phyloP scores from a whole-genome alignment of 2,888 invertebrate genomes.

The Papilio protenor region DNA sequence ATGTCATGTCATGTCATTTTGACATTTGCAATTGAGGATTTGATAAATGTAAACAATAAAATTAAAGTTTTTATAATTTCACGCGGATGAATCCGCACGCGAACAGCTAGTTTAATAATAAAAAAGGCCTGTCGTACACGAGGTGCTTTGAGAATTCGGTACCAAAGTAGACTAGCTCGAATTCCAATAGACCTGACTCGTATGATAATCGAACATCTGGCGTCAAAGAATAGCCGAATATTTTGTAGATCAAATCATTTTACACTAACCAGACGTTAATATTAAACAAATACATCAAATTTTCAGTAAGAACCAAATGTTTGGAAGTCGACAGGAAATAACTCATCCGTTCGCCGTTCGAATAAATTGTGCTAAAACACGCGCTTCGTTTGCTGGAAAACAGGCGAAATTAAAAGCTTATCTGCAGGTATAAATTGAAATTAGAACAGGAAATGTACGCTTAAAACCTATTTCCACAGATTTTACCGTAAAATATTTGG shows the following conservation, averaged over 20 bases:
- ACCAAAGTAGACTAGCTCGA: neutral
- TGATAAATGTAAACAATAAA: no score
- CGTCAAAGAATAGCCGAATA: neutral
- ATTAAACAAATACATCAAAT: constrained; percentile 27
- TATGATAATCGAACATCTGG: constrained; percentile 10
- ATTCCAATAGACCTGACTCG: neutral
- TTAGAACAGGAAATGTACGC: neutral
- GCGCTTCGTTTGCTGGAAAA: neutral
- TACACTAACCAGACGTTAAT: constrained; percentile 28
- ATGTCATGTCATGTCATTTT: no score
- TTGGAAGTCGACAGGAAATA: constrained; percentile 23
- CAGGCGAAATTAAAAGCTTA: neutral
- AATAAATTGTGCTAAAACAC: constrained; percentile 18
- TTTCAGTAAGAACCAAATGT: constrained; percentile 32
- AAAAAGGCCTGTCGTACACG: neutral
- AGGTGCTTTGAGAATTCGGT: neutral
- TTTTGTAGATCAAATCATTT: constrained; percentile 15
- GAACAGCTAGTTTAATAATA: no score
- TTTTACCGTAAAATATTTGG: neutral
- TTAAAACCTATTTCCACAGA: neutral
- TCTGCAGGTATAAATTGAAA: neutral
- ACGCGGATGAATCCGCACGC: no score
- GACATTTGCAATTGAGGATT: no score
- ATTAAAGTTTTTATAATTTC: no score
- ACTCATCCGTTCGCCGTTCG: constrained; percentile 16